Evolutionary conservation across 2,797 vertebrate species (phyloP), one percentile per base, ranked within the genome.

Genomic region (Pelobates cultripes): DNA sequence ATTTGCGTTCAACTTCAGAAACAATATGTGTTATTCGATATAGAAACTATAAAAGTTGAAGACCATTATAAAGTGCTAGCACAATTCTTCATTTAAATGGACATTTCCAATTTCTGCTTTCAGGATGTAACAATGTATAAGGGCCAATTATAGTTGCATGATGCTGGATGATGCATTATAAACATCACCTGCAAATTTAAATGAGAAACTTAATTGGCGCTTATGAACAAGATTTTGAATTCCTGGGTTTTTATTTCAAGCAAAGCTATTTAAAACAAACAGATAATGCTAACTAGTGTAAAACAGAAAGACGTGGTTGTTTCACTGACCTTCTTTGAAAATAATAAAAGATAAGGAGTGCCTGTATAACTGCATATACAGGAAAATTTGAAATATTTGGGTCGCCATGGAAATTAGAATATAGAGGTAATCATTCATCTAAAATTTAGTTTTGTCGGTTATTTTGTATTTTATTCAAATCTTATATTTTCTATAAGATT

Each of bases 1-100:
- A 67, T 79, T 75, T 79, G 44, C 75, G 70, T 76, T 66, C 53
- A 61, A 66, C 13, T 41, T 45, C 17, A 78, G 55, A 57, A 57
- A 14, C 57, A n/a, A 3, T 60, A 40, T 10, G 17, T 63, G 43
- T 75, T 75, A 75, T 61, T 74, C 43, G 14, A 73, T 47, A 17
- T 69, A 9, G 67, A 68, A 47, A 40, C 61, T 41, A 42, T 63
- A 71, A 73, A 51, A 10, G 40, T 78, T 7, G 14, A 42, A 45
- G 47, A 28, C 28, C 61, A 40, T 64, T 61, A 44, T 44, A 44
- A 7, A 60, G 14, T 14, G 17, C 43, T 12, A 5, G 15, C 2
- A 41, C 13, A 69, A 53, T 57, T n/a, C 28, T 67, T 61, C 10
- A 70, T 80, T 75, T 61, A 17, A 68, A 43, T 43, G 42, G n/a